Percentiles rank a stretch among this genome's conserved stretches.
phyloP scores from a whole-genome alignment of 2,113 vertebrate genomes.

The Eclectus roratus region DNA sequence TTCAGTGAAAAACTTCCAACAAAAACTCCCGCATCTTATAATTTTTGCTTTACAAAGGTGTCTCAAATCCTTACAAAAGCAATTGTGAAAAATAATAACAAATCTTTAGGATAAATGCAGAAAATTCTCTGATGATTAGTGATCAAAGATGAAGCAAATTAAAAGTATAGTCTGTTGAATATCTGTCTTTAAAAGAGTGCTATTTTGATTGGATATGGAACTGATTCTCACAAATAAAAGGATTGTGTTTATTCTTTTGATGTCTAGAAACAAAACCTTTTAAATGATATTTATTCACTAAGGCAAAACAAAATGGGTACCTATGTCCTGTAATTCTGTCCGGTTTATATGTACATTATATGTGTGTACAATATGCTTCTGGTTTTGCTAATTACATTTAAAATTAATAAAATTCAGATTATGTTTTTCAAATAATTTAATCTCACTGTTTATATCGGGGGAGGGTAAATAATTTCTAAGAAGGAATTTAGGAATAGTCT shows the following conservation, averaged over 20 bases:
- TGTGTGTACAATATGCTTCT: neutral
- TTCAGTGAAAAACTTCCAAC: neutral
- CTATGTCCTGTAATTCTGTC: neutral
- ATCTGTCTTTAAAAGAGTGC: neutral
- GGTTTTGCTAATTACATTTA: neutral
- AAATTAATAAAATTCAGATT: neutral
- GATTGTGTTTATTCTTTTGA: neutral
- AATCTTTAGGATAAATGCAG: neutral
- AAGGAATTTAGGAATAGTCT: neutral
- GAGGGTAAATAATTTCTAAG: neutral
- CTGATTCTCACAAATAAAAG: neutral
- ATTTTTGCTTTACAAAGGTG: neutral
- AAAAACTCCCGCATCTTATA: neutral
- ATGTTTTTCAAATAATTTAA: neutral
- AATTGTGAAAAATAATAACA: slow-evolving; percentile 36
- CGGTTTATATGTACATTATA: neutral
- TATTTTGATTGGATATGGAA: neutral
- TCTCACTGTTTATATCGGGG: neutral
- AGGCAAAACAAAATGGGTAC: neutral
- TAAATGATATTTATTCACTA: neutral
- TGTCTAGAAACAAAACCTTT: neutral
- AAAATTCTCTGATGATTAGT: neutral
- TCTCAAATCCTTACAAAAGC: neutral
- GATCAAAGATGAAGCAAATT: neutral
- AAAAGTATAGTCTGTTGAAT: neutral